Conservation (phyloP, 1,140 invertebrate genomes). For the Solenopsis fugax region DNA sequence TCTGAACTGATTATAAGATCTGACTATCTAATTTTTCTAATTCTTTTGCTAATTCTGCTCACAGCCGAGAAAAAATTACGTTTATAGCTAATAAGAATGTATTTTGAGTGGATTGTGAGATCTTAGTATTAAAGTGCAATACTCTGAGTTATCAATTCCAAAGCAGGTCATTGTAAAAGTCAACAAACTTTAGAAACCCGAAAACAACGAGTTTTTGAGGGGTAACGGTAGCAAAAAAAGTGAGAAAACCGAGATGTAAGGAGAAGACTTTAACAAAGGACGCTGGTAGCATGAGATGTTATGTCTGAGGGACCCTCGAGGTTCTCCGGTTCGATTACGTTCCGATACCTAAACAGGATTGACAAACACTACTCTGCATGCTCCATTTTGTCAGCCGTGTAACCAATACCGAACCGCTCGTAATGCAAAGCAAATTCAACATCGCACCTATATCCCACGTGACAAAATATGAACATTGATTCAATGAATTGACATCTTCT, state of each 20-base stretch:
- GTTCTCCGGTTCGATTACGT: conserved; percentile 79
- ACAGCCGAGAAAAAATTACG: background rate
- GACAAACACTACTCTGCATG: conserved; percentile 58
- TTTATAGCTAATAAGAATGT: background rate
- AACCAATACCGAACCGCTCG: background rate
- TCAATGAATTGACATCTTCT: background rate
- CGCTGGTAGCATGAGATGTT: conserved; percentile 71
- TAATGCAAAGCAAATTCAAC: conserved; percentile 34
- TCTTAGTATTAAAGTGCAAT: background rate
- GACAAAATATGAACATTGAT: conserved; percentile 9
- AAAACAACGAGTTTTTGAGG: conserved; percentile 3
- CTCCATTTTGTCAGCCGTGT: conserved; percentile 17
- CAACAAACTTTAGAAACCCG: conserved; percentile 12
- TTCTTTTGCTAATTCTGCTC: background rate
- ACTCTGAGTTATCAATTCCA: background rate
- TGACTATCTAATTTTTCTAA: background rate
- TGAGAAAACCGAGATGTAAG: conserved; percentile 55
- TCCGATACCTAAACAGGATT: conserved; percentile 72
- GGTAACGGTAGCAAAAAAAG: conserved; percentile 16
- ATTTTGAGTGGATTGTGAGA: background rate
- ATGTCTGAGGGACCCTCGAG: conserved; percentile 74
- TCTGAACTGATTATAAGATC: background rate
- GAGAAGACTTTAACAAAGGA: conserved; percentile 58
- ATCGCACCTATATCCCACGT: conserved; percentile 4
- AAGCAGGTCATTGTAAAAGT: background rate